These are phyloP conservation scores for Oscheius sp. DNA, from an alignment of 2,888 invertebrate genomes.

Conservation along the genomic window DNA sequence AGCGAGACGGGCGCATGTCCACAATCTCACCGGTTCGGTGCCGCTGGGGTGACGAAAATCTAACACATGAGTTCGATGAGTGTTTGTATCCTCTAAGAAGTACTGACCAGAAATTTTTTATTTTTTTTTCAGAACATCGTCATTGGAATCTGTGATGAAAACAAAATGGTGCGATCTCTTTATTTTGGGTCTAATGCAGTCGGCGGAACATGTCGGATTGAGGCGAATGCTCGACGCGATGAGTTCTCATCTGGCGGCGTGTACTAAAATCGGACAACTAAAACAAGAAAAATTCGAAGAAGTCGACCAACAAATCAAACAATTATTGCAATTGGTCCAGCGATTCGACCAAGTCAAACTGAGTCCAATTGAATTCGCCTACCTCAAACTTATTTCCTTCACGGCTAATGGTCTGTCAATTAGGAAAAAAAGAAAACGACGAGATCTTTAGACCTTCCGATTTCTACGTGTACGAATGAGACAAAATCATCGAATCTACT, in stretches of 20 bases:
- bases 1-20: neutral
- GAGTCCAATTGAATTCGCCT: slow-evolving; percentile 67
- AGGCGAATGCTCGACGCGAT: slow-evolving; percentile 83
- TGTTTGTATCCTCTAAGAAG: slow-evolving; percentile 35
- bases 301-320: slow-evolving; percentile 47
- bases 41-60: slow-evolving; percentile 33
- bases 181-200: slow-evolving; percentile 89
- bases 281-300: slow-evolving; percentile 69
- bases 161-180: slow-evolving; percentile 93
- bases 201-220: slow-evolving; percentile 80
- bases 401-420: slow-evolving; percentile 59
- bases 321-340: slow-evolving; percentile 44
- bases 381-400: slow-evolving; percentile 72
- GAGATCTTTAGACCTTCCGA: slow-evolving; percentile 76
- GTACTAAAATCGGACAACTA: slow-evolving; percentile 64
- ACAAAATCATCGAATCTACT: slow-evolving; percentile 80
- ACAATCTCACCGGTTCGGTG: slow-evolving; percentile 1
- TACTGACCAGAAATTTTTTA: slow-evolving; percentile 34
- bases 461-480: slow-evolving; percentile 76
- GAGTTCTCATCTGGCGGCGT: slow-evolving; percentile 83
- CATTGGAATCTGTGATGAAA: slow-evolving; percentile 85
- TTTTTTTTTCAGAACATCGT: slow-evolving; percentile 79
- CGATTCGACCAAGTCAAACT: slow-evolving; percentile 58
- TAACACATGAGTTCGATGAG: slow-evolving; percentile 15
- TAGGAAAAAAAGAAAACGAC: too few relatives aligned